Base-by-base conservation (phyloP, 2,797 vertebrate genomes). In the Coregonus sp. region DNA sequence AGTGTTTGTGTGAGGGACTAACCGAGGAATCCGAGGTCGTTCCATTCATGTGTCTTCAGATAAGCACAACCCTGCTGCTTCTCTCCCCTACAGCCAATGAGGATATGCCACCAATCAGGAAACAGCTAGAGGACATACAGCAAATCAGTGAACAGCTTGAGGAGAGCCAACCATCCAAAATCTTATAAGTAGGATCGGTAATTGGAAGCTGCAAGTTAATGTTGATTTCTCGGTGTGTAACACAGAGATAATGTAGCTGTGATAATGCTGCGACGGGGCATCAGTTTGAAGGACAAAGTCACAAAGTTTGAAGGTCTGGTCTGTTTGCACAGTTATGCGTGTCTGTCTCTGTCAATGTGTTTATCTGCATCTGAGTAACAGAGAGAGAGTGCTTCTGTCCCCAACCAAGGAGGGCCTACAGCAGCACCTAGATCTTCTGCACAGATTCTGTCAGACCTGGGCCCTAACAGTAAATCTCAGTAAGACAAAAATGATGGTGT, bases 351-450 rank as follows among this genome's bases (percentile, higher is more conserved):
- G 65, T 67, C 29, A 67, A 35, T 67, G 15, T 15, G 33, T 67
- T 31, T 2, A 11, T 72, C 73, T 83, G 77, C 54, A 82, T 79
- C 61, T 29, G 66, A 82, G 82, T 84, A 76, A 70, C 73, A 70
- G 78, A 14, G 70, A 72, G 11, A 15, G 29, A 25, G 70, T 29
- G 47, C 40, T 47, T 47, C 40, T 47, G 40, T 47, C 40, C 7
- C 40, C 40, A 47, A 47, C 40, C 40, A 47, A 47, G 7, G 40
- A 47, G 40, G 40, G 40, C 40, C 40, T 47, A 47, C 40, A 47
- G 40, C 40, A 47, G 40, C 1, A 47, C 40, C 40, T 47, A 47
- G 40, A 47, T 47, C 2, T 47, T 11, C 40, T 47, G 40, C 40
- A 47, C 9, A 47, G 7, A 47, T 47, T 11, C 40, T 47, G 40